Base-by-base conservation (phyloP, 1,140 invertebrate species). In the Bradysia coprophila region DNA sequence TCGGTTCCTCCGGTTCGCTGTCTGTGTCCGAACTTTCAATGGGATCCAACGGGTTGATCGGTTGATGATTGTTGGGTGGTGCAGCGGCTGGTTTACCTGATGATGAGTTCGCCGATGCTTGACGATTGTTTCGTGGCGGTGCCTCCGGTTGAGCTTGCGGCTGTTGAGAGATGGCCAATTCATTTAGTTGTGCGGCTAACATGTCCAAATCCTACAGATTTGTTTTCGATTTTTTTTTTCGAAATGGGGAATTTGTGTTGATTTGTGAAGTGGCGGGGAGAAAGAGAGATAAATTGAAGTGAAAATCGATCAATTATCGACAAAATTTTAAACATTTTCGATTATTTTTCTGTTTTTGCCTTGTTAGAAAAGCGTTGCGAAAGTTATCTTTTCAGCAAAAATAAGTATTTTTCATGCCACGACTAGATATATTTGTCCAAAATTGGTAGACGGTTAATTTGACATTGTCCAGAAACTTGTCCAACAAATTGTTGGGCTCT, bases 151-250 rank as follows among this genome's bases (percentile, higher is more conserved):
- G 66, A 3, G 67, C 56, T 48, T 58, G 56, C 56, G 59, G 54
- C 53, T 67, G 65, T 48, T 65, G 67, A 13, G 43, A 40, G 56
- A 85, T 77, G 52, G 83, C 86, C 57, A 94, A 68, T 65, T 93
- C 86, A 68, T 86, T 91, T 53, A 94, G 71, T 65, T 94, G 89
- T 57, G 86, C 87, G 47, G 89, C 89, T 56, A 94, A 66, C 60
- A 82, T 79, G 65, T 94, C 89, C 66, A 94, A 74, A 65, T 93
- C 87, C 87, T 91, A 68, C 41, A 43, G 38, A n/a, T 21, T 44
- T 51, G 45, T 43, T 49, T 43, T 43, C 36, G 48, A 49, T 38
- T 9, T 44, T 48, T 50, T 39, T 43, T 47, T 43, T 46, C n/a
- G n/a, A n/a, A n/a, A n/a, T n/a, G n/a, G n/a, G n/a, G n/a, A n/a